A percentile compares a stretch with the other conserved stretches of the same genome.
phyloP scores from a whole-genome alignment of 2,113 vertebrate species.

The Ciconia boyciana region DNA sequence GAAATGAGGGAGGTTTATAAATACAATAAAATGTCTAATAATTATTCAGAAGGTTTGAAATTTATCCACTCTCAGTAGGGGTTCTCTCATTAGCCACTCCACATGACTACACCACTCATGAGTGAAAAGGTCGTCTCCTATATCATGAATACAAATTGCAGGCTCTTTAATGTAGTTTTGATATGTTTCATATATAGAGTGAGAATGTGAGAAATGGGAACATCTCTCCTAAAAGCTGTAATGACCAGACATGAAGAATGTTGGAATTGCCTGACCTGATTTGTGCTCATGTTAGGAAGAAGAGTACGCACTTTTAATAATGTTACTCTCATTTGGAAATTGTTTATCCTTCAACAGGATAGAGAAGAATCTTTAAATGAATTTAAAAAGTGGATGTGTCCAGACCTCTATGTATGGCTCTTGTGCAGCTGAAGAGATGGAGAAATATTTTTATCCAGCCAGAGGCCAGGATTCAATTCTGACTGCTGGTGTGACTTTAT shows the following conservation, averaged over 20 bases:
- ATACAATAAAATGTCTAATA: slow-evolving; percentile 53
- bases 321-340: slow-evolving; percentile 7
- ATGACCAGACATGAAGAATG: background rate
- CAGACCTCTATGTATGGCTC: background rate
- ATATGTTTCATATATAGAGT: slow-evolving; percentile 12
- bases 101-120: slow-evolving; percentile 20
- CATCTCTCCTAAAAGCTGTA: slow-evolving; percentile 41
- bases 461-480: background rate
- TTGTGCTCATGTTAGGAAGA: background rate
- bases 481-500: background rate
- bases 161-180: slow-evolving; percentile 43
- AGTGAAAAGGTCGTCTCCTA: slow-evolving; percentile 65
- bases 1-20: slow-evolving; percentile 42
- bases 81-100: slow-evolving; percentile 30
- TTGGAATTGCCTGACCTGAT: background rate
- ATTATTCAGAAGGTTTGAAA: slow-evolving; percentile 53
- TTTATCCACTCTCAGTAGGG: background rate
- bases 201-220: slow-evolving; percentile 47
- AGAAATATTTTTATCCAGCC: background rate
- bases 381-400: background rate
- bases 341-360: background rate
- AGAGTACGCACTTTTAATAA: background rate
- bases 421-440: background rate
- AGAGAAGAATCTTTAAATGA: background rate
- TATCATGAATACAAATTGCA: slow-evolving; percentile 47